Evolutionary conservation across 2,888 invertebrate species (phyloP).

Genomic region (Netelia melanura): DNA sequence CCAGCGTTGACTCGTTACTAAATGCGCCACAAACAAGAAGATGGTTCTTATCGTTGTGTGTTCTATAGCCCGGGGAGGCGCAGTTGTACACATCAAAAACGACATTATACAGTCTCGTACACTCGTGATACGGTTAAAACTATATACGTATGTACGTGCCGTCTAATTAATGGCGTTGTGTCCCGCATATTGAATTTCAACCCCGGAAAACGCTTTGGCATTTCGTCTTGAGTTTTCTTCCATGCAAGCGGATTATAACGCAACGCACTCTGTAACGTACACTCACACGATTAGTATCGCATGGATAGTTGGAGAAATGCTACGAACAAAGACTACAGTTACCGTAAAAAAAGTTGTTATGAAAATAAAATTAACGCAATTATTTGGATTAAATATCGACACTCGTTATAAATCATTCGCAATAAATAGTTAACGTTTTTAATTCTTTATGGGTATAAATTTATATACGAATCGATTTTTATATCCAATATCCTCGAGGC

Average conservation of each 20-base stretch:
- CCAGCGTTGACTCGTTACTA: constrained; percentile 76
- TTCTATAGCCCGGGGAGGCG: constrained; percentile 33
- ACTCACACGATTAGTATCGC: no score
- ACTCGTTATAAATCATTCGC: no score
- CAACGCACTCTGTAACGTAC: neutral
- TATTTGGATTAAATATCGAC: no score
- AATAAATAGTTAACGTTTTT: no score
- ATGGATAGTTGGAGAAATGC: no score
- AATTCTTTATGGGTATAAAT: no score
- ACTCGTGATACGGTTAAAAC: constrained; percentile 43
- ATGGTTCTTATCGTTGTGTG: constrained; percentile 61
- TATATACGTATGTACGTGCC: constrained; percentile 66
- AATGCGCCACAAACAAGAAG: constrained; percentile 79
- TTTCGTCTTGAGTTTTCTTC: neutral
- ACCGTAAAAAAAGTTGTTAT: no score
- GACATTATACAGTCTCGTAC: constrained; percentile 32
- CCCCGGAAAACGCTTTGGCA: constrained; percentile 4
- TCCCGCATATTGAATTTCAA: constrained; percentile 73
- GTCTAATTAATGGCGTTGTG: constrained; percentile 81
- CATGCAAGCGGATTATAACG: neutral
- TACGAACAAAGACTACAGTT: no score
- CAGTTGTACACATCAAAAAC: neutral
- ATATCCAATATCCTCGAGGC: no score
- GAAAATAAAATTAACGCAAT: no score
- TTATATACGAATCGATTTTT: no score